Percentiles rank a stretch among this genome's conserved stretches.
These are phyloP conservation scores for Tromatobia lineatoria DNA, from an alignment of 2,888 invertebrate genomes.

Conservation along the genomic window DNA sequence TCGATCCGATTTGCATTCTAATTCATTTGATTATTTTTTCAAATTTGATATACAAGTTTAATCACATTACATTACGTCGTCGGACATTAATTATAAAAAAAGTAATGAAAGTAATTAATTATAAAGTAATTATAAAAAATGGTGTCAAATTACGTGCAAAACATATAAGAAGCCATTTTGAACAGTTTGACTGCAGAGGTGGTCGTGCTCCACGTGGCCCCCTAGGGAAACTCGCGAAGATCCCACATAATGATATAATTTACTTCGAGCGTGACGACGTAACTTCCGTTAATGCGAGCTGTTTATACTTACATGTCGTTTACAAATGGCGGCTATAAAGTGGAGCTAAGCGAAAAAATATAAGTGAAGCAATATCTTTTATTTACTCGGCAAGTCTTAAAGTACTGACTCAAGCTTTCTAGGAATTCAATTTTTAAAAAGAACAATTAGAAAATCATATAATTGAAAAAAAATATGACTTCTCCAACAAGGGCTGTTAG, in stretches of 20 bases:
- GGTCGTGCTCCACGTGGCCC: slow-evolving; percentile 55
- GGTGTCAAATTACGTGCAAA: slow-evolving; percentile 17
- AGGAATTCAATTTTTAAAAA: no score
- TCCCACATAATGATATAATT: slow-evolving; percentile 66
- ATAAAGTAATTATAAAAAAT: no score
- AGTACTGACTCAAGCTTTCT: no score
- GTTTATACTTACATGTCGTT: slow-evolving; percentile 27
- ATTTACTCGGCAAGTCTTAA: no score
- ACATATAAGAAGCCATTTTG: slow-evolving; percentile 57
- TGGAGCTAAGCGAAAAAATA: not conserved
- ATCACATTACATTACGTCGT: not conserved
- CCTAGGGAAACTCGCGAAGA: slow-evolving; percentile 55
- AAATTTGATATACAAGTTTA: slow-evolving; percentile 12
- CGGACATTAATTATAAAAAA: not conserved
- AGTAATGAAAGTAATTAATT: not conserved
- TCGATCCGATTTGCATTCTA: not conserved
- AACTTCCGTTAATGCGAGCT: slow-evolving; percentile 55
- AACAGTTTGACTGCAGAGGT: slow-evolving; percentile 12
- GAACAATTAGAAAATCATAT: no score
- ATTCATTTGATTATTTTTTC: not conserved
- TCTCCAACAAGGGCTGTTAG: no score
- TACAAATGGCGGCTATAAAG: slow-evolving; percentile 55
- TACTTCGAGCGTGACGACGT: slow-evolving; percentile 67
- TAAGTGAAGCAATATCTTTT: no score
- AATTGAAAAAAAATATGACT: no score